Conservation (phyloP, 2,113 vertebrate species). For the Procavia capensis region DNA sequence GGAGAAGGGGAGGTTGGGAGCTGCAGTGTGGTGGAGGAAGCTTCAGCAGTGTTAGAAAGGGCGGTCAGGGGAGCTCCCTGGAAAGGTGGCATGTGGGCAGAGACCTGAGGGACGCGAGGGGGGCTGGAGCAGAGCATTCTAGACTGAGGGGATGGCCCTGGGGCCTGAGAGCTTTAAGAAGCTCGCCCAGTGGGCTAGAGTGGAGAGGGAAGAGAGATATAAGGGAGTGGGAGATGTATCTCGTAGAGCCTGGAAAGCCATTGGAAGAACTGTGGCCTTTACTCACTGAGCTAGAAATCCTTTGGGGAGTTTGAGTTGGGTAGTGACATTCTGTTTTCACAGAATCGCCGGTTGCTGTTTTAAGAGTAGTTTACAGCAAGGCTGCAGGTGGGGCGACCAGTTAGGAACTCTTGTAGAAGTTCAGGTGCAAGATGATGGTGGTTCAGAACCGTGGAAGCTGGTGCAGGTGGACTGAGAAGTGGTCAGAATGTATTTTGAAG, state of each 20-base stretch:
- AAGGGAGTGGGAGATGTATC: background rate
- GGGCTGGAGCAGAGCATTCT: background rate
- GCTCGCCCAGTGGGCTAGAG: background rate
- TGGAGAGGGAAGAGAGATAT: background rate
- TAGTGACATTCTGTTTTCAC: background rate
- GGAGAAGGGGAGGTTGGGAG: background rate
- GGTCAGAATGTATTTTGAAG: slow-evolving; percentile 1
- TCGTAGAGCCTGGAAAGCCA: background rate
- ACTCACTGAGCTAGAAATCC: background rate
- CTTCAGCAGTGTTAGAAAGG: background rate
- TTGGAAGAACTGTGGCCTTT: background rate
- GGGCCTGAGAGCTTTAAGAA: background rate
- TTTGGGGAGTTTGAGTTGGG: background rate
- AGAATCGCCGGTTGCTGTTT: background rate
- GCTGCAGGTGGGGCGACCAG: background rate
- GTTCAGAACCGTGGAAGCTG: background rate
- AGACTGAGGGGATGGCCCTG: background rate
- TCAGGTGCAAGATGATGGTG: background rate
- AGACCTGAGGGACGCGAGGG: background rate
- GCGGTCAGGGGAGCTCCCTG: background rate
- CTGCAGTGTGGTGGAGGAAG: background rate
- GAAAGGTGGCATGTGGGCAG: background rate
- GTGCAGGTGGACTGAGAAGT: background rate
- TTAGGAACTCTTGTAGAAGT: background rate
- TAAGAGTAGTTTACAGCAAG: background rate